Evolutionary conservation across 2,113 vertebrate genomes (phyloP), one percentile per base, ranked within the genome.

Genomic region (Hyla sarda): DNA sequence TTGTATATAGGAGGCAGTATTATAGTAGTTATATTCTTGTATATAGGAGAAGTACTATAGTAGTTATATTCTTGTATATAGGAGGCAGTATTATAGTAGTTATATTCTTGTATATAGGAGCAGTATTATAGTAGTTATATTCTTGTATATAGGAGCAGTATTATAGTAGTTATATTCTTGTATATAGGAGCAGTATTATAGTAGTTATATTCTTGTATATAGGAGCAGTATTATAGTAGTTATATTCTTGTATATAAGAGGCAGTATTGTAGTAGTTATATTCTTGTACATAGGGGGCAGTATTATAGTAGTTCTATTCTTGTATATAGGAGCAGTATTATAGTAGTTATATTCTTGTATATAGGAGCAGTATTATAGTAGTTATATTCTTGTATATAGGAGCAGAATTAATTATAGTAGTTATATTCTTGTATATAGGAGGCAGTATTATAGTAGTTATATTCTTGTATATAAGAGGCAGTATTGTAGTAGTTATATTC

Each of bases 1-100:
- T 30, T 65, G 60, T 30, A 65, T 13, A 30, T 65, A 65, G 60
- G 12, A 19, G 12, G 60, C 25, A 30, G 60, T 65, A 65, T 65
- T 65, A 69, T 34, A 69, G 65, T 69, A 69, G 65, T 69, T 69
- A n/a, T n/a, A n/a, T n/a, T n/a, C n/a, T n/a, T n/a, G n/a, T n/a
- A n/a, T n/a, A n/a, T n/a, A n/a, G n/a, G 52, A 21, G 52, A 16
- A 54, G 16, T 54, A 54, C 21, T 54, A 54, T 54, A 54, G 52
- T 54, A 54, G 16, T 54, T 54, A 54, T 54, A 54, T 54, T 54
- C 17, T 54, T 54, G 52, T 54, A 54, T 7, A 54, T 21, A 54
- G 52, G 52, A 2, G 50, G 6, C 54, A 58, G 54, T 58, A 58
- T 58, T 58, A 58, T n/a, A 58, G 54, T 58, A 58, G 54, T 58